Conservation (phyloP, 2,113 vertebrate genomes). For the Sapayoa aenigma region DNA sequence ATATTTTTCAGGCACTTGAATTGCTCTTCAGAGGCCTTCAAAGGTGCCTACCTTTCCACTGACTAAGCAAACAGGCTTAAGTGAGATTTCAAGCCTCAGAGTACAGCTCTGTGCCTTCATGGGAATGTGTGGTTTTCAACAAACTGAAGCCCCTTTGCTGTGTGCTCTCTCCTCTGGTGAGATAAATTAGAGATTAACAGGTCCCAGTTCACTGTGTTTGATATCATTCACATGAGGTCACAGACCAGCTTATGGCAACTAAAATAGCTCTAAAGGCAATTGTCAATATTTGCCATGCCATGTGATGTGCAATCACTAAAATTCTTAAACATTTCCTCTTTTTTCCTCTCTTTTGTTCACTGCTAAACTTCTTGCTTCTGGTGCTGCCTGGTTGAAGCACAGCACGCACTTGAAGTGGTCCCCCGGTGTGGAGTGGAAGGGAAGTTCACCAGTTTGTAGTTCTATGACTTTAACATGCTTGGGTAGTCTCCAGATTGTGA, state of each 20-base stretch:
- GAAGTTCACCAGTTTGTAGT: neutral
- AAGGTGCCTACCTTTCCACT: conserved; percentile 11
- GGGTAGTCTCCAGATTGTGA: neutral
- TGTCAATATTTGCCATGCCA: neutral
- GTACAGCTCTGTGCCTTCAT: neutral
- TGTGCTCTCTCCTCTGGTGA: neutral
- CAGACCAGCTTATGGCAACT: neutral
- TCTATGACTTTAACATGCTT: neutral
- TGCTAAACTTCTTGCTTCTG: fast-evolving
- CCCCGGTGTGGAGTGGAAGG: neutral
- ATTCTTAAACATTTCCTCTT: neutral
- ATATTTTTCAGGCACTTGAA: neutral
- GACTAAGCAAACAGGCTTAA: conserved; percentile 24
- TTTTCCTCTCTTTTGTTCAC: neutral
- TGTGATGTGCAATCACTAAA: fast-evolving
- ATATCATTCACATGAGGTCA: neutral
- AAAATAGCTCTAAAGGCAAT: neutral
- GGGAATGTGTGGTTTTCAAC: neutral
- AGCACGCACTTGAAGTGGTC: neutral
- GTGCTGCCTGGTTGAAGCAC: neutral
- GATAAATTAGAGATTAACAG: neutral
- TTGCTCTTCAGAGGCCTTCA: conserved; percentile 20
- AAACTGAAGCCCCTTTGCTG: neutral
- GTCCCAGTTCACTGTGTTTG: neutral
- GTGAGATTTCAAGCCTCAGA: neutral